These are phyloP conservation scores for Ailuropoda melanoleuca DNA, from an alignment of 2,113 vertebrate species.

Conservation along the genomic window DNA sequence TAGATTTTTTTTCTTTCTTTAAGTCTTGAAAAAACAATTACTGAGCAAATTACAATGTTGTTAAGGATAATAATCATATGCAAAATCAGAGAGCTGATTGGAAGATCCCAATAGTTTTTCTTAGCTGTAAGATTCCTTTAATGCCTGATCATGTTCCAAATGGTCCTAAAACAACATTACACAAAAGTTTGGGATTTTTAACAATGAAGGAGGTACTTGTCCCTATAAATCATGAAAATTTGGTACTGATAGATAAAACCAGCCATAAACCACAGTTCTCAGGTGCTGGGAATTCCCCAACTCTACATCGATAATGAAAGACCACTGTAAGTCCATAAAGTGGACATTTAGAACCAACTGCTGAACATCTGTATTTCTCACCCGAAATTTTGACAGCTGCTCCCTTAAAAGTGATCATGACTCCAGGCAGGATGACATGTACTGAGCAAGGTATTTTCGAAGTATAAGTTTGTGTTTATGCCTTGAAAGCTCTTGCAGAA, in stretches of 20 bases:
- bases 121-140: background rate
- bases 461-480: background rate
- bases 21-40: slow-evolving; percentile 9
- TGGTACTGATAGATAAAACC: background rate
- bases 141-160: background rate
- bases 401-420: slow-evolving; percentile 32
- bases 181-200: background rate
- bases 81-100: background rate
- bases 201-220: background rate
- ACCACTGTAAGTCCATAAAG: background rate
- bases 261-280: background rate
- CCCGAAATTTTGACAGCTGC: background rate
- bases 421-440: background rate
- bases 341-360: background rate
- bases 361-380: background rate
- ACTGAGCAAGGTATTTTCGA: background rate
- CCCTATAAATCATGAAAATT: background rate
- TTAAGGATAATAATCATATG: background rate
- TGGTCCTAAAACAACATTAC: background rate
- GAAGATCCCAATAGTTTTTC: background rate
- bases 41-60: background rate
- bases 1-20: background rate
- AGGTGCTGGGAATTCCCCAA: background rate
- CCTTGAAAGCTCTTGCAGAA: slow-evolving; percentile 37
- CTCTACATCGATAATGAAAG: background rate